Evolutionary conservation across 2,797 vertebrate species (phyloP).

Genomic region (Paguma larvata): DNA sequence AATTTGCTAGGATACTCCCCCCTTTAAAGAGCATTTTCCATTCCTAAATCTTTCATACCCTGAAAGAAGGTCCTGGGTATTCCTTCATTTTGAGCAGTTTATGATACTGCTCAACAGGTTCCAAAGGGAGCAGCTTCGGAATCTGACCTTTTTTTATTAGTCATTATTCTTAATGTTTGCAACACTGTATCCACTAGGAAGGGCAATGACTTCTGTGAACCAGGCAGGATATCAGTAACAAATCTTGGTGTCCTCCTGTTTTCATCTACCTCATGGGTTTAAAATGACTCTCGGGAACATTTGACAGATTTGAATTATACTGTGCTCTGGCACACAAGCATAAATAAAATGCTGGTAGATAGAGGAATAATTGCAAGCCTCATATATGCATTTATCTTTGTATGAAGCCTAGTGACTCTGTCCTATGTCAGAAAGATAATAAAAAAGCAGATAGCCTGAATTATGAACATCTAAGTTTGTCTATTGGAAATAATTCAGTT

Average conservation of each 20-base stretch:
- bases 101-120: constrained; percentile 58
- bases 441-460: constrained; percentile 65
- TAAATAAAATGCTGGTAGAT: constrained; percentile 80
- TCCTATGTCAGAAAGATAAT: constrained; percentile 66
- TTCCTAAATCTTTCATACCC: not conserved
- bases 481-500: constrained; percentile 59
- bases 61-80: not conserved
- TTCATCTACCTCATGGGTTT: constrained; percentile 26
- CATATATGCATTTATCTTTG: constrained; percentile 81
- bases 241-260: constrained; percentile 35
- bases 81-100: constrained; percentile 52
- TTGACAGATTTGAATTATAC: constrained; percentile 51
- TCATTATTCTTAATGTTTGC: constrained; percentile 25
- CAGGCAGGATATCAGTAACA: constrained; percentile 20
- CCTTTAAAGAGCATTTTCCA: not conserved
- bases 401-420: constrained; percentile 19
- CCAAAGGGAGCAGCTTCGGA: constrained; percentile 32
- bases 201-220: constrained; percentile 55
- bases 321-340: constrained; percentile 17
- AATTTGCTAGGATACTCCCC: not conserved
- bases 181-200: not conserved
- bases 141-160: constrained; percentile 50
- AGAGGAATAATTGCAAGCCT: constrained; percentile 81
- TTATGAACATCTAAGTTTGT: constrained; percentile 45
- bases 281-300: not conserved